Percentiles rank a stretch among this genome's conserved stretches.
Conservation (phyloP, 2,113 vertebrate genomes). For the Lanius ludovicianus region DNA sequence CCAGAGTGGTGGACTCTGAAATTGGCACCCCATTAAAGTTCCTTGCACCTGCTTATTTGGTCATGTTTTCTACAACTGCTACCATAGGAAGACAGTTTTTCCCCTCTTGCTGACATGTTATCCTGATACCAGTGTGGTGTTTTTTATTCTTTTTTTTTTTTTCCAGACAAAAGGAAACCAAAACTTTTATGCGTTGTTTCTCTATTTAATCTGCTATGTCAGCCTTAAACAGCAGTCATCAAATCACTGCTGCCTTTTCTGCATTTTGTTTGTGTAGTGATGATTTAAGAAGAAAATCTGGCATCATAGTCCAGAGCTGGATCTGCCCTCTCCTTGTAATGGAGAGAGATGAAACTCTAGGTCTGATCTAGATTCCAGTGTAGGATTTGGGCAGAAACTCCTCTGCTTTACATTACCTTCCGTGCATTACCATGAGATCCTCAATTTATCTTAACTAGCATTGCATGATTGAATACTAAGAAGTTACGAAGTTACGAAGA, state of each 20-base stretch:
- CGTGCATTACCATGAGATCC: background rate
- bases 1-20: background rate
- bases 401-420: background rate
- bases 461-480: background rate
- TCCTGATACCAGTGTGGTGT: background rate
- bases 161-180: background rate
- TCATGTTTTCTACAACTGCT: background rate
- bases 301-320: background rate
- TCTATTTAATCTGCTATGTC: background rate
- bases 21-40: background rate
- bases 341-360: background rate
- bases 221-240: background rate
- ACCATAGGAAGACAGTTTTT: background rate
- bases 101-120: background rate
- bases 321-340: background rate
- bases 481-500: background rate
- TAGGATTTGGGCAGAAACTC: background rate
- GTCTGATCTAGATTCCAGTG: background rate
- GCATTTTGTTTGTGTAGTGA: background rate
- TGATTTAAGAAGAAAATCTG: background rate
- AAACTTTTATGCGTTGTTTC: background rate
- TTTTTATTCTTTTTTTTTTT: background rate
- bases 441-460: background rate
- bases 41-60: background rate
- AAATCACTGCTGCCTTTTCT: background rate